Evolutionary conservation across 2,888 invertebrate genomes (phyloP).

Genomic region (Drosophila flavopinicola): DNA sequence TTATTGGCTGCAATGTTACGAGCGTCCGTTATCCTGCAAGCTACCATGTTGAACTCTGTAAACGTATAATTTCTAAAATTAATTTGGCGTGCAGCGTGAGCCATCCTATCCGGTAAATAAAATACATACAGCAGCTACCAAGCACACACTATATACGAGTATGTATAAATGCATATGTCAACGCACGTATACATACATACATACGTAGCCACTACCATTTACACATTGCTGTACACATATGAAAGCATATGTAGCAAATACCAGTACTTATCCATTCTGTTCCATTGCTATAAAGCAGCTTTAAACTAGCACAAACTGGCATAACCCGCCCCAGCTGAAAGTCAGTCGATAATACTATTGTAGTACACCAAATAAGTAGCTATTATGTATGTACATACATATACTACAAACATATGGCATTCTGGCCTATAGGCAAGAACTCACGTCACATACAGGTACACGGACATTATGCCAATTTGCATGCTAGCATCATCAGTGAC

Average conservation of each 20-base stretch:
- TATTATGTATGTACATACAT: conserved; percentile 9
- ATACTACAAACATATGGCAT: background rate
- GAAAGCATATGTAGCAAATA: conserved; percentile 15
- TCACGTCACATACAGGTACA: conserved; percentile 10
- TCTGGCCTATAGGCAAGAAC: conserved; percentile 5
- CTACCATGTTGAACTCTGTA: conserved; percentile 99
- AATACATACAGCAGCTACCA: conserved; percentile 70
- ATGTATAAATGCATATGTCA: conserved; percentile 42
- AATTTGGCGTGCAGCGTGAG: conserved; percentile 85
- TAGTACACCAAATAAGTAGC: conserved; percentile 22
- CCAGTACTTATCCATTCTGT: conserved; percentile 20
- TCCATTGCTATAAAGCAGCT: conserved; percentile 17
- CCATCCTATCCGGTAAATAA: conserved; percentile 83
- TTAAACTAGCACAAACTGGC: conserved; percentile 51
- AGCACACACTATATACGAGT: conserved; percentile 64
- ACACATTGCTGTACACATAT: conserved; percentile 34
- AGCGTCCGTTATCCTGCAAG: conserved; percentile 97
- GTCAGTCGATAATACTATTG: conserved; percentile 18
- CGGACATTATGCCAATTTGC: conserved; percentile 62
- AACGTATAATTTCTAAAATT: conserved; percentile 89
- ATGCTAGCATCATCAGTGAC: conserved; percentile 32
- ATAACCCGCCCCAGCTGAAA: conserved; percentile 40
- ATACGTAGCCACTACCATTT: conserved; percentile 38
- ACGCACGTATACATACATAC: conserved; percentile 13
- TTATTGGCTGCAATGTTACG: conserved; percentile 90